A percentile compares a stretch with the other conserved stretches of the same genome.
These are phyloP conservation scores for Hippocampus guttulatus DNA, from an alignment of 2,113 vertebrate species.

Conservation along the genomic window DNA sequence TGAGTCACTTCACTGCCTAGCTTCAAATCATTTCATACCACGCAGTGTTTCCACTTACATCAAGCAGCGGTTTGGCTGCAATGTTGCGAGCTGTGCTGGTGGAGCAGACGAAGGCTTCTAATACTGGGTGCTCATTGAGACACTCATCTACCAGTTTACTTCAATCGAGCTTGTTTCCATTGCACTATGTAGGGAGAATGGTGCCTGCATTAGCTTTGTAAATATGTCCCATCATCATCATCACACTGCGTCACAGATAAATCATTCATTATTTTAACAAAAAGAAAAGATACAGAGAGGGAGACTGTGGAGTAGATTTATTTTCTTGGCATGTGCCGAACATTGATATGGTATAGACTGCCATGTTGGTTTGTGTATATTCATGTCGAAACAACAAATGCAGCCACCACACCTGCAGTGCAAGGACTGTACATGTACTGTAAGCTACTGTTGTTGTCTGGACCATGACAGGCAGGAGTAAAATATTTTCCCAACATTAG, in stretches of 20 bases:
- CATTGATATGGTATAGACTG: too few species aligned
- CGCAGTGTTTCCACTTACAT: conserved; percentile 42
- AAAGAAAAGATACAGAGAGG: too few species aligned
- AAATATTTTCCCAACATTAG: conserved; percentile 14
- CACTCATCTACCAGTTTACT: not conserved
- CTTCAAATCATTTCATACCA: conserved; percentile 4
- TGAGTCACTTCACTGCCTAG: not conserved
- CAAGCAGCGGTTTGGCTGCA: conserved; percentile 7
- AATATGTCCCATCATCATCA: too few species aligned
- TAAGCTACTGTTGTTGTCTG: conserved; percentile 3
- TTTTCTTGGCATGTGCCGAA: too few species aligned
- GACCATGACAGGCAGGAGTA: not conserved
- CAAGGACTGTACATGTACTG: not conserved
- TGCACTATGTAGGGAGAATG: too few species aligned
- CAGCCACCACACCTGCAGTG: not conserved
- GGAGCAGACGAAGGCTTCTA: conserved; percentile 18
- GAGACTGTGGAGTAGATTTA: too few species aligned
- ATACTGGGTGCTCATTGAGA: conserved; percentile 28
- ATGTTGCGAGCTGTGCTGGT: conserved; percentile 6
- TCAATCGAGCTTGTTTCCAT: not conserved
- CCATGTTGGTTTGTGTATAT: too few species aligned
- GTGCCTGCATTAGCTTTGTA: too few species aligned
- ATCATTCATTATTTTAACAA: too few species aligned
- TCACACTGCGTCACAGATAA: too few species aligned
- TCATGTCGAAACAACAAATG: not conserved